Evolutionary conservation across 2,888 invertebrate genomes (phyloP).

Genomic region (Pseudococcus viburni): DNA sequence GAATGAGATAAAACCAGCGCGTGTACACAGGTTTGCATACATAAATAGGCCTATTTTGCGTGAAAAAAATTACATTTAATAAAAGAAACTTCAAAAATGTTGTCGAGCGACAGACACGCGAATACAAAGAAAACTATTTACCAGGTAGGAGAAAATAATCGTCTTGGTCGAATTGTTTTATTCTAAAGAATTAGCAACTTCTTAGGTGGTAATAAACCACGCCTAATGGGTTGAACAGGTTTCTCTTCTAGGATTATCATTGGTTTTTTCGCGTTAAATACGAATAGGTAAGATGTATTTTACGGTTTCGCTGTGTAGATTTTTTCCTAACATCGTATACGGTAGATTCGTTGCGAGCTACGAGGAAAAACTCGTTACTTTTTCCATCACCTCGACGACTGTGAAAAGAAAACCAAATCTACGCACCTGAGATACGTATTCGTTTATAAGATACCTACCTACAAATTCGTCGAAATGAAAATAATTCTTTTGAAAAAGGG

Average conservation of each 20-base stretch:
- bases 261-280: slow-evolving; percentile 54
- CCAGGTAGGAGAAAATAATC: background rate
- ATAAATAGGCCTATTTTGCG: background rate
- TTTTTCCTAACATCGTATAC: background rate
- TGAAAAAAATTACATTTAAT: background rate
- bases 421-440: background rate
- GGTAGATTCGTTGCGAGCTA: background rate
- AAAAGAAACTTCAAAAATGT: background rate
- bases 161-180: background rate
- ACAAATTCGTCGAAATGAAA: background rate
- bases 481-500: background rate
- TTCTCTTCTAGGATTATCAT: slow-evolving; percentile 50
- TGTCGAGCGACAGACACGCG: slow-evolving; percentile 31
- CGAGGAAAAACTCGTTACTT: background rate
- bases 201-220: slow-evolving; percentile 56
- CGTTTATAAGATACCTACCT: background rate
- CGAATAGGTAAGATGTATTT: background rate
- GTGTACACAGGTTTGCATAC: background rate
- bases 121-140: background rate
- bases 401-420: background rate
- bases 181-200: slow-evolving; percentile 45
- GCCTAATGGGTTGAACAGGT: slow-evolving; percentile 63
- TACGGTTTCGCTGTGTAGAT: background rate
- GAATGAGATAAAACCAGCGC: background rate
- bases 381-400: background rate